Conservation (phyloP, 2,797 vertebrate genomes). For the Salarias fasciatus region DNA sequence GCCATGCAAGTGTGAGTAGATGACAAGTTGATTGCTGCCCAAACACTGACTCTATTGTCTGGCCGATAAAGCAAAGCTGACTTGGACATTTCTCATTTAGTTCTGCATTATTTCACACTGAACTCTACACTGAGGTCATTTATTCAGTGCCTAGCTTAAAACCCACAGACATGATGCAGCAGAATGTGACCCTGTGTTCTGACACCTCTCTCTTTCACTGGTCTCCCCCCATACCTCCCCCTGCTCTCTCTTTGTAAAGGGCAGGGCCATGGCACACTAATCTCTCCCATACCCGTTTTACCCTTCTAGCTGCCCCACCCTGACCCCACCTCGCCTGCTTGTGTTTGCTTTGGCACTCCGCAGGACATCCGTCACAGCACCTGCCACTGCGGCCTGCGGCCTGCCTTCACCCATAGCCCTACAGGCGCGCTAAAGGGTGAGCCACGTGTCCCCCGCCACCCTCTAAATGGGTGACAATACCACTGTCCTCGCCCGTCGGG, state of each 20-base stretch:
- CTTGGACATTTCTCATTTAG: conserved; percentile 36
- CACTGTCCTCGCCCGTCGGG: conserved; percentile 68
- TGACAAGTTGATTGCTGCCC: conserved; percentile 23
- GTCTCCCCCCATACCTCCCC: conserved; percentile 18
- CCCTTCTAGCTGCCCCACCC: conserved; percentile 68
- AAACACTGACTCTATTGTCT: conserved; percentile 38
- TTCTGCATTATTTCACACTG: conserved; percentile 31
- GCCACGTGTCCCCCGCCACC: conserved; percentile 70
- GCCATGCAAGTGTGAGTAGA: conserved; percentile 30
- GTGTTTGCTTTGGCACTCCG: conserved; percentile 77
- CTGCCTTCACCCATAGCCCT: conserved; percentile 59
- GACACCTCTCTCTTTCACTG: conserved; percentile 52
- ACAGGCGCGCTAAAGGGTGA: conserved; percentile 66
- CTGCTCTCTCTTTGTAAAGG: conserved; percentile 48
- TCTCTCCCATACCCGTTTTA: conserved; percentile 58
- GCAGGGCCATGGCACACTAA: conserved; percentile 65
- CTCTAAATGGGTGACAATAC: conserved; percentile 81
- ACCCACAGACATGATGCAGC: conserved; percentile 54
- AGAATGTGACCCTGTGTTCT: conserved; percentile 62
- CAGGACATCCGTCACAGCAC: conserved; percentile 78
- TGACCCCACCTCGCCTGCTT: conserved; percentile 65
- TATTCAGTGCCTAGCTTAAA: conserved; percentile 22
- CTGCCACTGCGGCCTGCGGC: conserved; percentile 67
- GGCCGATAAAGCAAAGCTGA: conserved; percentile 27
- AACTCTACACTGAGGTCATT: conserved; percentile 35